phyloP scores from a whole-genome alignment of 2,888 invertebrate species.

The Crocallis elinguaria region DNA sequence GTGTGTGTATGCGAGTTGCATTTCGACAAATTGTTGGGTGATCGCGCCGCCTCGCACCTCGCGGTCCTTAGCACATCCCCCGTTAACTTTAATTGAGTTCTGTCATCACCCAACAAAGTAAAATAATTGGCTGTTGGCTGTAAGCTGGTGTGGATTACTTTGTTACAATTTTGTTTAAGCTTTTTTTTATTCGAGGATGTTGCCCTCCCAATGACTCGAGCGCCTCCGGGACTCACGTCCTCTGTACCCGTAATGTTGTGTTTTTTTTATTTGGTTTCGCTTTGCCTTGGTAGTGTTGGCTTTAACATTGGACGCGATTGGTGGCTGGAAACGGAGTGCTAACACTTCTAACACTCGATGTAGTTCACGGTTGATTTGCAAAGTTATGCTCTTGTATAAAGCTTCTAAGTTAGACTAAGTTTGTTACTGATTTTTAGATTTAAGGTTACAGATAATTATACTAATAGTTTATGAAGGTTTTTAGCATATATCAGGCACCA shows the following conservation, averaged over 20 bases:
- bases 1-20: conserved; percentile 75
- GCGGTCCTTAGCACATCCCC: conserved; percentile 63
- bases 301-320: conserved; percentile 76
- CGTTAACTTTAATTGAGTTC: conserved; percentile 45
- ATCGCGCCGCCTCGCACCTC: conserved; percentile 67
- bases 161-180: conserved; percentile 69
- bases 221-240: conserved; percentile 82
- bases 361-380: conserved; percentile 73
- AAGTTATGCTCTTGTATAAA: conserved; percentile 66
- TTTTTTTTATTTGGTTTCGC: conserved; percentile 70
- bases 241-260: conserved; percentile 82
- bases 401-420: conserved; percentile 35
- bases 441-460: conserved; percentile 36
- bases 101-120: conserved; percentile 74
- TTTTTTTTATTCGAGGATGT: conserved; percentile 61
- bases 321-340: conserved; percentile 81
- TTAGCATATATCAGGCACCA: not conserved
- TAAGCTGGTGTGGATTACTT: conserved; percentile 76
- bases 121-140: conserved; percentile 72
- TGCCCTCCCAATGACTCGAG: conserved; percentile 51
- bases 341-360: conserved; percentile 77
- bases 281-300: conserved; percentile 83
- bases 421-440: conserved; percentile 31
- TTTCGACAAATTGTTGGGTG: conserved; percentile 73
- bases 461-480: conserved; percentile 21